These are phyloP conservation scores for Drosophila nigricruria DNA, from an alignment of 2,888 invertebrate genomes.

Conservation along the genomic window DNA sequence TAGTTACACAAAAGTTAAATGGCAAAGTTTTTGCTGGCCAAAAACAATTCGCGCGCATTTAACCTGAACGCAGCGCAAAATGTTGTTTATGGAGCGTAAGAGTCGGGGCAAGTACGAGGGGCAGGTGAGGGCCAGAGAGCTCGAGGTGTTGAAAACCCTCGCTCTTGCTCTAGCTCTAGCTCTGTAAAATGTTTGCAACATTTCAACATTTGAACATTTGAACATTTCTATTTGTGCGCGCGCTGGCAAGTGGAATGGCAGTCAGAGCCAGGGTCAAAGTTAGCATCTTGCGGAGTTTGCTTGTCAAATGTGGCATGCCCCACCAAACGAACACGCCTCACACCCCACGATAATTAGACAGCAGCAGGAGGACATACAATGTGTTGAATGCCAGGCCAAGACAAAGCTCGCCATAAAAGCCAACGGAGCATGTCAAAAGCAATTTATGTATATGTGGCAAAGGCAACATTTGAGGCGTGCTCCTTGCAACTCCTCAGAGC, in stretches of 20 bases:
- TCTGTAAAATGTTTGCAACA: constrained; percentile 41
- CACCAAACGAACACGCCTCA: constrained; percentile 1
- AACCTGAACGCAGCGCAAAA: constrained; percentile 77
- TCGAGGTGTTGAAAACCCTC: constrained; percentile 11
- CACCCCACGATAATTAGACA: constrained; percentile 45
- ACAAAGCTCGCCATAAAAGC: constrained; percentile 76
- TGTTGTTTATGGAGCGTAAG: constrained; percentile 45
- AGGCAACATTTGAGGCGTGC: constrained; percentile 29
- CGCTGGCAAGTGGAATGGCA: constrained; percentile 3
- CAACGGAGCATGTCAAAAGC: constrained; percentile 77
- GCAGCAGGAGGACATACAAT: constrained; percentile 23
- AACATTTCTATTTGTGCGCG: constrained; percentile 53
- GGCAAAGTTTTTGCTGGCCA: constrained; percentile 66
- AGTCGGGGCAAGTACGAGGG: neutral
- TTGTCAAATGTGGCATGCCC: constrained; percentile 60
- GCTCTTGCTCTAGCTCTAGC: neutral
- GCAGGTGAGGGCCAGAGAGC: no score
- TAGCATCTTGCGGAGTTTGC: constrained; percentile 42
- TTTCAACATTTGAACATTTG: constrained; percentile 57
- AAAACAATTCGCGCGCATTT: constrained; percentile 81
- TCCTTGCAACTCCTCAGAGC: constrained; percentile 37
- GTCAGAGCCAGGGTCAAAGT: constrained; percentile 15
- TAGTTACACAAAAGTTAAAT: constrained; percentile 74
- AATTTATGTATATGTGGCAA: constrained; percentile 66
- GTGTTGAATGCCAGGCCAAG: constrained; percentile 69